A percentile compares a stretch with the other conserved stretches of the same genome.
phyloP scores from a whole-genome alignment of 2,113 vertebrate genomes.

The Orcinus orca region DNA sequence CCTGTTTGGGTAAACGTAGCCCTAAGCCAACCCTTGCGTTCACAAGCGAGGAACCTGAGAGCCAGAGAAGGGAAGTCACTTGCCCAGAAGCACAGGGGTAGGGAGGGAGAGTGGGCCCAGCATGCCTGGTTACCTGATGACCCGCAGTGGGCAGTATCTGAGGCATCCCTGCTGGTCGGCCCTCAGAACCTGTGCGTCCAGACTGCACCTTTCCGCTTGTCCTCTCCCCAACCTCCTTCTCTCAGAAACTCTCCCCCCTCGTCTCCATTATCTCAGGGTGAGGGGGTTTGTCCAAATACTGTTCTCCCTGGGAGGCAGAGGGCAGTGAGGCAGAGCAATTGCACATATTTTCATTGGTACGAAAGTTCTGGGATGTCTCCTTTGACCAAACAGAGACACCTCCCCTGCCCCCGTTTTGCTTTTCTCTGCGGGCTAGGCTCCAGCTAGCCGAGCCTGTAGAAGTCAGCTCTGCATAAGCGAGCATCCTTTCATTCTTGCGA shows the following conservation, averaged over 20 bases:
- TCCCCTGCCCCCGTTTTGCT: not conserved
- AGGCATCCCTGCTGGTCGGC: accelerated
- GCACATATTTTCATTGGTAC: not conserved
- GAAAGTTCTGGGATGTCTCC: not conserved
- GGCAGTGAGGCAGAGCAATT: not conserved
- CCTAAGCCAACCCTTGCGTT: not conserved
- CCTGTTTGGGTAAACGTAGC: not conserved
- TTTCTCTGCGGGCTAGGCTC: not conserved
- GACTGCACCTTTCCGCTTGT: not conserved
- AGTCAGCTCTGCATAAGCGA: accelerated
- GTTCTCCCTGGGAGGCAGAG: not conserved
- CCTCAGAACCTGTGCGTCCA: not conserved
- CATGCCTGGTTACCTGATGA: accelerated
- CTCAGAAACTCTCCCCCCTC: not conserved
- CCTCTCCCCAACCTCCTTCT: not conserved
- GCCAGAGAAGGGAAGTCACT: not conserved
- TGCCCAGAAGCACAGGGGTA: not conserved
- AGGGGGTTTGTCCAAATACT: not conserved
- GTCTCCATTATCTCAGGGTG: not conserved
- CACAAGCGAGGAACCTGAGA: not conserved
- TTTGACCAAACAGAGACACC: not conserved
- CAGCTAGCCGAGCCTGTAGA: accelerated
- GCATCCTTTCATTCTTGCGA: not conserved
- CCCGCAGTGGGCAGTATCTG: not conserved
- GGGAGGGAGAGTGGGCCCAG: not conserved